Percentiles rank a stretch among this genome's conserved stretches.
Conservation (phyloP, 2,113 vertebrate genomes). For the Protobothrops flavoviridis region DNA sequence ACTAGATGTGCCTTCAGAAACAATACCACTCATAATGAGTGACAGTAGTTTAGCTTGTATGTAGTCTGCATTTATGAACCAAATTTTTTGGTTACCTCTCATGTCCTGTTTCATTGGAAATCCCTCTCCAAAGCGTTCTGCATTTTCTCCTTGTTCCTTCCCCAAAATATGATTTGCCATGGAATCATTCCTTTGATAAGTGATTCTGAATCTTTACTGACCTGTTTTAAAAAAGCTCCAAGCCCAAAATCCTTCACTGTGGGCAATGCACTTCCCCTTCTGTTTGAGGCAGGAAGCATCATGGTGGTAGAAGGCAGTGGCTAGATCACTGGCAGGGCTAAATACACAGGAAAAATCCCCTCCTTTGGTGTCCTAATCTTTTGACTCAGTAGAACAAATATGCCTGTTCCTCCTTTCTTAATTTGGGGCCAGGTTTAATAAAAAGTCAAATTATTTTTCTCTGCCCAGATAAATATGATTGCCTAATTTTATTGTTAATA, state of each 20-base stretch:
- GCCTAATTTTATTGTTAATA: neutral
- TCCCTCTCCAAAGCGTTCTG: neutral
- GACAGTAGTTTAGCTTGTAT: neutral
- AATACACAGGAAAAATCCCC: neutral
- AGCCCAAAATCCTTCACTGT: neutral
- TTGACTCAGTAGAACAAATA: neutral
- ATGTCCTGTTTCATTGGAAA: neutral
- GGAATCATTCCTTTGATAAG: neutral
- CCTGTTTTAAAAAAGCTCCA: neutral
- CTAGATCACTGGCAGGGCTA: neutral
- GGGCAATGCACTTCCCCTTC: neutral
- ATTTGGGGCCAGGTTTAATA: neutral
- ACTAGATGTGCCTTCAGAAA: neutral
- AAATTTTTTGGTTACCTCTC: neutral
- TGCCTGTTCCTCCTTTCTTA: neutral
- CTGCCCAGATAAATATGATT: neutral
- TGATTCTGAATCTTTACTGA: neutral
- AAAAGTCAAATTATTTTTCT: neutral
- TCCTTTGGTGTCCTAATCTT: neutral
- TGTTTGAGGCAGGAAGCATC: neutral
- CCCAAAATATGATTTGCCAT: neutral
- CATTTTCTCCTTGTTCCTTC: neutral
- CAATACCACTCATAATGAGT: neutral
- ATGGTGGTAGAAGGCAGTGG: neutral
- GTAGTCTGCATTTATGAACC: neutral